Percentiles rank a stretch among this genome's conserved stretches.
Conservation (phyloP, 2,888 invertebrate species). For the Phalera bucephala region DNA sequence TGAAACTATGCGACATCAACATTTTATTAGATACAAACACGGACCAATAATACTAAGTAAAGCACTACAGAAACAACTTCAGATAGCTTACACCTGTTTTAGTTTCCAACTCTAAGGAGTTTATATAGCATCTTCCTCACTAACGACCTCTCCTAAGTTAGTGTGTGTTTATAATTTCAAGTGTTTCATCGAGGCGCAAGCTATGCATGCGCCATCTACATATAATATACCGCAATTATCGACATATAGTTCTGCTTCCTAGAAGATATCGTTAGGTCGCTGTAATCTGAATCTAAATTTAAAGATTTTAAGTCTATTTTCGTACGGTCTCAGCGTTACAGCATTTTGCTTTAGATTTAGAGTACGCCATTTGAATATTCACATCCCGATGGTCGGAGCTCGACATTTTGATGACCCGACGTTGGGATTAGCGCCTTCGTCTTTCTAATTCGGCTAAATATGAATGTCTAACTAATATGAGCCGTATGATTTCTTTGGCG, state of each 20-base stretch:
- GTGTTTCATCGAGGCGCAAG: conserved; percentile 6
- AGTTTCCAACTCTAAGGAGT: background rate
- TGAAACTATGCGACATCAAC: too few species aligned
- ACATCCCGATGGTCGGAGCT: conserved; percentile 53
- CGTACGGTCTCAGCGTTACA: conserved; percentile 16
- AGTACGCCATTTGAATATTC: conserved; percentile 67
- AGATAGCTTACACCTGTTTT: background rate
- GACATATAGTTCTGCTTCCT: conserved; percentile 43
- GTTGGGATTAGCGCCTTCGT: conserved; percentile 31
- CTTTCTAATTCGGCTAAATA: conserved; percentile 34
- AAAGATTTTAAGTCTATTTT: conserved; percentile 35
- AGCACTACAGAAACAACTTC: too few species aligned
- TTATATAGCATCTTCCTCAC: background rate
- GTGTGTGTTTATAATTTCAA: background rate
- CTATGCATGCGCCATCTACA: conserved; percentile 49
- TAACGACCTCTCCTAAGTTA: background rate
- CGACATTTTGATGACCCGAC: conserved; percentile 54
- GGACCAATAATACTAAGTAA: too few species aligned
- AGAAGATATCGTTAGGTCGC: conserved; percentile 19
- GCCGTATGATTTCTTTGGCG: too few species aligned
- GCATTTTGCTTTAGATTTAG: conserved; percentile 42
- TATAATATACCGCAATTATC: conserved; percentile 58
- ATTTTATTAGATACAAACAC: too few species aligned
- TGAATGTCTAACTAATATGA: conserved; percentile 9
- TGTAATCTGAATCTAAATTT: conserved; percentile 7